phyloP scores from a whole-genome alignment of 2,797 vertebrate genomes.

The Gymnothorax javanicus region DNA sequence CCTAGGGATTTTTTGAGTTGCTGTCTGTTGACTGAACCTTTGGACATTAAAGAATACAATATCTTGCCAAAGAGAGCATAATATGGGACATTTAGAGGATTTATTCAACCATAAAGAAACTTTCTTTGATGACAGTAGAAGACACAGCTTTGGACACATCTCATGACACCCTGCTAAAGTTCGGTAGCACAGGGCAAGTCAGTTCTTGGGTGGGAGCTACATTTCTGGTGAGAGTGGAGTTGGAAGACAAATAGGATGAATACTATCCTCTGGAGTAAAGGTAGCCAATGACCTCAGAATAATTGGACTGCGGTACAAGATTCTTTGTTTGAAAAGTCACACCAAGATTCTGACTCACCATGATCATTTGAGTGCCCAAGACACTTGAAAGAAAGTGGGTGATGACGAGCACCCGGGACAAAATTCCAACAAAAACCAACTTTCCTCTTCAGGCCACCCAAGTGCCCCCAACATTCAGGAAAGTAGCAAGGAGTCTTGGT shows the following conservation, averaged over 20 bases:
- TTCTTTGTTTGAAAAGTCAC: not conserved
- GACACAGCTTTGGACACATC: not conserved
- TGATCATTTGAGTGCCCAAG: not conserved
- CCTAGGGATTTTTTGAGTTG: too few species aligned
- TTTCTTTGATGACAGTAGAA: not conserved
- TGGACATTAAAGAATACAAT: too few species aligned
- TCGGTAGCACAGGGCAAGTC: not conserved
- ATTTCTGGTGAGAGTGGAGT: not conserved
- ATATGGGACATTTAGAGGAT: too few species aligned
- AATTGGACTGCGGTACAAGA: not conserved
- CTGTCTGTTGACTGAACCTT: too few species aligned
- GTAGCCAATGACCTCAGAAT: not conserved
- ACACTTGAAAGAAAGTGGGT: not conserved
- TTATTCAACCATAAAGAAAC: not conserved
- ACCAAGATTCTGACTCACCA: not conserved
- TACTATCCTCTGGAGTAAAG: not conserved
- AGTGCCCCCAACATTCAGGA: not conserved
- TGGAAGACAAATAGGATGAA: not conserved
- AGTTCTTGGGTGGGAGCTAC: not conserved
- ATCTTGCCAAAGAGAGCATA: too few species aligned
- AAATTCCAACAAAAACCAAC: not conserved
- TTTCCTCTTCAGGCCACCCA: not conserved
- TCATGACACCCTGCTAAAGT: not conserved
- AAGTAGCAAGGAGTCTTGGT: not conserved
- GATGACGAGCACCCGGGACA: not conserved